Evolutionary conservation across 2,888 invertebrate genomes (phyloP), one percentile per base, ranked within the genome.

Genomic region (Plagodis pulveraria): DNA sequence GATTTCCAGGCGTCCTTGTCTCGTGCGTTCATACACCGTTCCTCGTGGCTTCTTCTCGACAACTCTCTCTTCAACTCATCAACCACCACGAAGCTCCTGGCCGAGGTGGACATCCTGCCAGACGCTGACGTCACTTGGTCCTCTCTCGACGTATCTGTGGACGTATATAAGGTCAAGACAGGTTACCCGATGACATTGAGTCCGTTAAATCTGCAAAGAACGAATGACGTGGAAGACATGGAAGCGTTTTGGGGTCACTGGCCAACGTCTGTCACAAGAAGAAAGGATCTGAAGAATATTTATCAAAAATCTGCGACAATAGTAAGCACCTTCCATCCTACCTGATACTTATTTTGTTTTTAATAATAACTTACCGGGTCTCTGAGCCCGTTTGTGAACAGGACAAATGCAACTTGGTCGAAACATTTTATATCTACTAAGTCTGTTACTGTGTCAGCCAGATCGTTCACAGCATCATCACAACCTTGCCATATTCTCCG

Each of bases 121-220:
- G 89, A 90, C 50, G 79, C 84, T 0, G 90, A 91, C 58, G 86
- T 89, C 34, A 78, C 77, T 8, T 83, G 83, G 78, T 71, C 74
- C 0, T 64, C 84, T 0, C n/a, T 61, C 0, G 79, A 83, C 41
- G 56, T 22, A 4, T 60, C 84, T 42, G 63, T 80, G 7, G 89
- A 90, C 57, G 70, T 89, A 52, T 90, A 90, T 65, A 73, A 78
- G 46, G 73, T 83, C 6, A 83, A 81, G 52, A 48, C 48, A 0
- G 71, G 67, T 45, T 69, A 69, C 56, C 78, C 83, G 0, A 56
- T 81, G 2, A 41, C 77, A 6, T 50, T 75, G 5, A 74, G 74
- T 0, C 47, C 63, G 5, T 61, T 87, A 32, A 73, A 68, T 2
- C n/a, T 77, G n/a, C 53, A 61, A 8, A 58, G 66, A 11, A 72